Conservation (phyloP, 2,797 vertebrate species). For the Diplodus puntazzo region DNA sequence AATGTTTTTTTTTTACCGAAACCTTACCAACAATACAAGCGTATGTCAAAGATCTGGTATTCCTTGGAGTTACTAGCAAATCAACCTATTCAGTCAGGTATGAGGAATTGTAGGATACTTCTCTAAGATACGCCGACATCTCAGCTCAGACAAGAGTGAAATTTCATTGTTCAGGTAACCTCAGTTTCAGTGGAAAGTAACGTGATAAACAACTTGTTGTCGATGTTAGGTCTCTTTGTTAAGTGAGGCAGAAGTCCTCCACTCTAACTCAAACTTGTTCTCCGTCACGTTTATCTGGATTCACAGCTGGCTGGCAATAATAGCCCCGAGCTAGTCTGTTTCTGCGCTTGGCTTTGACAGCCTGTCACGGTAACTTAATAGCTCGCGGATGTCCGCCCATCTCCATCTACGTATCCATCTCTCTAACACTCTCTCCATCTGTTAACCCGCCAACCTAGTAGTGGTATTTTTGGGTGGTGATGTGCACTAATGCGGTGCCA, state of each 20-base stretch:
- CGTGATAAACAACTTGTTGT: neutral
- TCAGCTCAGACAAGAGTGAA: neutral
- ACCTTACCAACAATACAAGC: no score
- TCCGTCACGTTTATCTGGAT: slow-evolving; percentile 32
- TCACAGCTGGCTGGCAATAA: slow-evolving; percentile 53
- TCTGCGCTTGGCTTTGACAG: slow-evolving; percentile 57
- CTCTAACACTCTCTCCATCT: slow-evolving; percentile 27
- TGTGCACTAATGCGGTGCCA: slow-evolving; percentile 22
- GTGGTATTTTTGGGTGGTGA: slow-evolving; percentile 38
- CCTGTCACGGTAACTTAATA: slow-evolving; percentile 55
- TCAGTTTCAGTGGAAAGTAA: neutral
- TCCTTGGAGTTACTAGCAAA: no score
- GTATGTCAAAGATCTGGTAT: no score
- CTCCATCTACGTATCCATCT: slow-evolving; percentile 41
- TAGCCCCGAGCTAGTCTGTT: slow-evolving; percentile 37
- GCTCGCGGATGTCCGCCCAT: slow-evolving; percentile 43
- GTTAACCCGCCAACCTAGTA: slow-evolving; percentile 17
- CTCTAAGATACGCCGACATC: neutral
- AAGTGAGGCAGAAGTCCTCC: neutral
- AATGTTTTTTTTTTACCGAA: no score
- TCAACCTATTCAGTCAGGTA: no score
- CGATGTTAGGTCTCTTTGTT: neutral
- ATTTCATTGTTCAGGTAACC: no score
- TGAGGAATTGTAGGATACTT: no score
- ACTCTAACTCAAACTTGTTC: slow-evolving; percentile 10